Percentiles rank a stretch among this genome's conserved stretches.
These are phyloP conservation scores for Syndactyla subalaris DNA, from an alignment of 2,797 vertebrate genomes.

Conservation along the genomic window DNA sequence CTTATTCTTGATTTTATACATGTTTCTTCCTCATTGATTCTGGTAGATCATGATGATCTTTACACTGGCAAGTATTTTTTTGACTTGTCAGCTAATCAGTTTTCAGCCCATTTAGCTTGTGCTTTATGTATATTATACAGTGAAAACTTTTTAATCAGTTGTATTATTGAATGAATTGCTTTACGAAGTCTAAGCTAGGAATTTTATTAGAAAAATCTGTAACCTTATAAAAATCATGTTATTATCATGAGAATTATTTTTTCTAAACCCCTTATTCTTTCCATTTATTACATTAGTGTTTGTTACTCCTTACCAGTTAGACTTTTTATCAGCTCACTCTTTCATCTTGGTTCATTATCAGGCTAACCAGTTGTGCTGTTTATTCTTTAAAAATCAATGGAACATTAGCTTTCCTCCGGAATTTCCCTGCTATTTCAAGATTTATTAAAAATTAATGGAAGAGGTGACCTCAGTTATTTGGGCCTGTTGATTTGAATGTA, in stretches of 20 bases:
- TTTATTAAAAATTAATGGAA: constrained; percentile 47
- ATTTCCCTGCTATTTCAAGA: constrained; percentile 52
- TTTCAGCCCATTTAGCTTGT: background rate
- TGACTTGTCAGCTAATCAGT: background rate
- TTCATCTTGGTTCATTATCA: background rate
- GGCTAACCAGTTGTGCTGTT: background rate
- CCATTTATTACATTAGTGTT: background rate
- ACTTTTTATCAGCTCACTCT: background rate
- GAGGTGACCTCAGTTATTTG: constrained; percentile 29
- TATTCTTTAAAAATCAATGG: constrained; percentile 23
- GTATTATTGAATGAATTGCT: background rate
- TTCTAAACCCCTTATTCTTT: background rate
- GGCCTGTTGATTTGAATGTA: constrained; percentile 20
- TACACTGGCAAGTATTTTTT: background rate
- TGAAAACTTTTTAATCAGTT: background rate
- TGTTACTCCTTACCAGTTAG: background rate
- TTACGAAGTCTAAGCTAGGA: background rate
- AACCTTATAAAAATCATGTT: background rate
- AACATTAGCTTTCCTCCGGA: background rate
- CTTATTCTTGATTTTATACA: background rate
- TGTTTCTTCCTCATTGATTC: background rate
- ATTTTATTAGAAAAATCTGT: background rate
- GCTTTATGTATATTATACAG: background rate
- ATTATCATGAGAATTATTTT: background rate
- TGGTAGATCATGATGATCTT: background rate